Percentiles rank a stretch among this genome's conserved stretches.
phyloP scores from a whole-genome alignment of 37 sponge, comb jelly and placozoan species.

The Oopsacas minuta region DNA sequence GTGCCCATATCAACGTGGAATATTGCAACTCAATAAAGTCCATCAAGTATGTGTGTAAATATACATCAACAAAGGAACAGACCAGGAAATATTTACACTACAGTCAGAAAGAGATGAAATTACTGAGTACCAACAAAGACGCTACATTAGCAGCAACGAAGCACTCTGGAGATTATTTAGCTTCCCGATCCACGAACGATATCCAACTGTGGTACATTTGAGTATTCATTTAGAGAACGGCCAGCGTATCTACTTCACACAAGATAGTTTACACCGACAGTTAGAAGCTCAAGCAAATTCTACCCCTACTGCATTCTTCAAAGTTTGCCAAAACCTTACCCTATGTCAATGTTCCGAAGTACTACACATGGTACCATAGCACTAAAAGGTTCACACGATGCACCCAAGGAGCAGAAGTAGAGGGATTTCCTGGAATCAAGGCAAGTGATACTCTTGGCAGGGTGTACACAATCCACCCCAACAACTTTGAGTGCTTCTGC shows the following conservation, averaged over 20 bases:
- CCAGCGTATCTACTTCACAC: constrained; percentile 28
- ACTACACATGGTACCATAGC: constrained; percentile 25
- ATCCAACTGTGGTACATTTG: constrained; percentile 21
- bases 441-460: constrained; percentile 18
- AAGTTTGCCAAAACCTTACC: constrained; percentile 22
- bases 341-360: constrained; percentile 23
- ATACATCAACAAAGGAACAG: too few species aligned
- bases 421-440: neutral
- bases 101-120: constrained; percentile 22
- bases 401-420: constrained; percentile 23
- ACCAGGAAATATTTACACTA: constrained; percentile 14
- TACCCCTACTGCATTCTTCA: constrained; percentile 32
- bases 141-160: too few species aligned
- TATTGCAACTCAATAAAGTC: constrained; percentile 25
- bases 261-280: constrained; percentile 1
- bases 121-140: neutral
- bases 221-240: constrained; percentile 34
- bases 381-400: constrained; percentile 21
- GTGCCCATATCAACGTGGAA: too few species aligned
- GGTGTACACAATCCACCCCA: constrained; percentile 26
- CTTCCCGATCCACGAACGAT: constrained; percentile 26
- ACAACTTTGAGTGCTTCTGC: constrained; percentile 28
- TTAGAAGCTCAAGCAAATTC: too few species aligned
- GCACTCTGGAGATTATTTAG: constrained; percentile 30
- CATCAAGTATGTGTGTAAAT: constrained; percentile 42